A percentile compares a stretch with the other conserved stretches of the same genome.
phyloP scores from a whole-genome alignment of 2,888 invertebrate species.

The Melangyna quadrimaculata region DNA sequence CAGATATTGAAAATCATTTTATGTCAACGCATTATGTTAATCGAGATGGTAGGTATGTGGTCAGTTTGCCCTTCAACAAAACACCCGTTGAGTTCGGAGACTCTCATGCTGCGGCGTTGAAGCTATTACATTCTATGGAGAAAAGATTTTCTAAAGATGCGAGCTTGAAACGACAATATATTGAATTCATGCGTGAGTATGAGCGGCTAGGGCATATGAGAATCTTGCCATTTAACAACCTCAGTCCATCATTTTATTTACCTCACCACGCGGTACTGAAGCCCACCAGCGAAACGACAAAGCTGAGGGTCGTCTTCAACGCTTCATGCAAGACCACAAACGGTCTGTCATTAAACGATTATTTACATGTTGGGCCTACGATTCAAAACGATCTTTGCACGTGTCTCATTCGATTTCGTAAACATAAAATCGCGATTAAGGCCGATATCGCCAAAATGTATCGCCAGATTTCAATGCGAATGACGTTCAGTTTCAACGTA shows the following conservation, averaged over 20 bases:
- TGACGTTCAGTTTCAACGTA: conserved; percentile 25
- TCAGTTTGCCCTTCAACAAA: conserved; percentile 7
- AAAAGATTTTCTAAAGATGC: conserved; percentile 5
- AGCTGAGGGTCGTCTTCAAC: not conserved
- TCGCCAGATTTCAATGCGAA: conserved; percentile 5
- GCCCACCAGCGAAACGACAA: not conserved
- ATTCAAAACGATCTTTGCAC: conserved; percentile 25
- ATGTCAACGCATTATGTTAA: not conserved
- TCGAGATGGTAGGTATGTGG: conserved; percentile 17
- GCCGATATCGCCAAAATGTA: conserved; percentile 39
- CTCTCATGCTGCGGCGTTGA: not conserved
- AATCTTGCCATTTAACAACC: not conserved
- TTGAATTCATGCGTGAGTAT: conserved; percentile 14
- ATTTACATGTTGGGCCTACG: conserved; percentile 2
- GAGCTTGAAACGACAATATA: conserved; percentile 2
- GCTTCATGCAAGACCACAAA: conserved; percentile 25
- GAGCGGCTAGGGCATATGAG: conserved; percentile 9
- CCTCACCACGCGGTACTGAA: conserved; percentile 16
- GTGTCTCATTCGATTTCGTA: conserved; percentile 8
- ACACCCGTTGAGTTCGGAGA: conserved; percentile 7
- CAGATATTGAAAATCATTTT: conserved; percentile 25
- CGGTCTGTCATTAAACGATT: conserved; percentile 19
- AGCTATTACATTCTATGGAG: not conserved
- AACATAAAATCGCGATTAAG: conserved; percentile 15
- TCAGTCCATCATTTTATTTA: not conserved